Evolutionary conservation across 2,113 vertebrate species (phyloP).

Genomic region (Percopsis transmontana): DNA sequence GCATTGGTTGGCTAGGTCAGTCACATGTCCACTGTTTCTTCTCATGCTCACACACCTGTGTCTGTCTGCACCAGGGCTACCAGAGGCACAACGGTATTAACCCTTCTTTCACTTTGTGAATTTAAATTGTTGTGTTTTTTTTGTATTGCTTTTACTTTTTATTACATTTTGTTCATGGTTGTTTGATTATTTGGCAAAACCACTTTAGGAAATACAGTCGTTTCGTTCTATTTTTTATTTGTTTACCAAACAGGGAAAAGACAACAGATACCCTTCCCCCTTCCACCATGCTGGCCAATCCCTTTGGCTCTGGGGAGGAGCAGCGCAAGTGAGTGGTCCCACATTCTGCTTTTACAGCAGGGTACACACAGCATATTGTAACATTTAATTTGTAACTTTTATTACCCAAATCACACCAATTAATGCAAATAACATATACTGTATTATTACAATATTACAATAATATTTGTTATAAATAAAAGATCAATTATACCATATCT

Average conservation of each 20-base stretch:
- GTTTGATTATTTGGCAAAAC: neutral
- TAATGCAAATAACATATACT: no score
- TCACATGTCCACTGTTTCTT: slow-evolving; percentile 45
- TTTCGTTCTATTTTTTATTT: neutral
- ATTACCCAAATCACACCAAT: no score
- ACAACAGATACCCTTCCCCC: slow-evolving; percentile 8
- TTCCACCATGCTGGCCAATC: slow-evolving; percentile 54
- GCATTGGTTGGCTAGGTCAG: slow-evolving; percentile 34
- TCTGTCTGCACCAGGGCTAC: slow-evolving; percentile 61
- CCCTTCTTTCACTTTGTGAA: neutral
- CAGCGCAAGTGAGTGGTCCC: slow-evolving; percentile 61
- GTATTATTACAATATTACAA: no score
- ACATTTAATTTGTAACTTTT: no score
- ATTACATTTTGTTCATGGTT: neutral
- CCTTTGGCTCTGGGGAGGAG: slow-evolving; percentile 69
- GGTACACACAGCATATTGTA: no score
- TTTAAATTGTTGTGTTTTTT: neutral
- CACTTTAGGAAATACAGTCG: neutral
- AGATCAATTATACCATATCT: no score
- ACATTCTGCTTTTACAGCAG: no score
- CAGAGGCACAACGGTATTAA: slow-evolving; percentile 54
- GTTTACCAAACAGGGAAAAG: slow-evolving; percentile 47
- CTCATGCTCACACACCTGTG: slow-evolving; percentile 51
- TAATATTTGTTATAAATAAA: no score
- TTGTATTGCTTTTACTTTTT: neutral